Evolutionary conservation across 2,113 vertebrate genomes (phyloP), one percentile per base, ranked within the genome.

Genomic region (Fulmarus glacialis): DNA sequence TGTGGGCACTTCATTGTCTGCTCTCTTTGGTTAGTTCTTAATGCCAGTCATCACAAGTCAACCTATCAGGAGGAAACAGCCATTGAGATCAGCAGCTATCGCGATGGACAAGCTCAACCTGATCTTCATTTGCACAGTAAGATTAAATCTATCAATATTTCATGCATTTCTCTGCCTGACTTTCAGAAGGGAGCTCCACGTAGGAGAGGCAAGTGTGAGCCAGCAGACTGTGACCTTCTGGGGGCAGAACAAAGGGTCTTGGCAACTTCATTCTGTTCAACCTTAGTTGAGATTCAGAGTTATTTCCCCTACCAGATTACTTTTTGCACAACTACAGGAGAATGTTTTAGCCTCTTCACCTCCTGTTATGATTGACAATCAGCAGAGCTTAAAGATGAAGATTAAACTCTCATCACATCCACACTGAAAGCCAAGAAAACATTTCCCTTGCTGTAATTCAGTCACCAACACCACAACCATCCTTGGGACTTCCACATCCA

Each of bases 111-210:
- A 87, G 83, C 82, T 87, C 82, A 84, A 47, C 72, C 60, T 62
- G 30, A 96, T 79, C 83, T 91, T 74, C 78, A 91, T 89, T 80
- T 85, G 90, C 87, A 77, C 56, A 48, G 24, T 7, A 32, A 92
- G 74, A 97, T 96, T 71, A 87, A 87, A 95, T 64, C 64, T 68
- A 96, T 95, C 91, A 93, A 94, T 94, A 96, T 89, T 97, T 95
- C 45, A 95, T 79, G 81, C 19, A 23, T 78, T 90, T 90, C 68
- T 78, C 80, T 87, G 52, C 55, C 63, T 83, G 95, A 32, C 72
- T 89, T 96, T 82, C 83, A 79, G 56, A 79, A 85, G 55, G 40
- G 45, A 92, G 63, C 42, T 72, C 52, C 58, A 24, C 0, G 1
- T 15, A 91, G 62, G 12, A 74, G 55, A 84, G 22, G 43, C 23